Percentiles rank a stretch among this genome's conserved stretches.
These are phyloP conservation scores for Temnothorax ravouxi DNA, from an alignment of 2,888 invertebrate genomes.

Conservation along the genomic window DNA sequence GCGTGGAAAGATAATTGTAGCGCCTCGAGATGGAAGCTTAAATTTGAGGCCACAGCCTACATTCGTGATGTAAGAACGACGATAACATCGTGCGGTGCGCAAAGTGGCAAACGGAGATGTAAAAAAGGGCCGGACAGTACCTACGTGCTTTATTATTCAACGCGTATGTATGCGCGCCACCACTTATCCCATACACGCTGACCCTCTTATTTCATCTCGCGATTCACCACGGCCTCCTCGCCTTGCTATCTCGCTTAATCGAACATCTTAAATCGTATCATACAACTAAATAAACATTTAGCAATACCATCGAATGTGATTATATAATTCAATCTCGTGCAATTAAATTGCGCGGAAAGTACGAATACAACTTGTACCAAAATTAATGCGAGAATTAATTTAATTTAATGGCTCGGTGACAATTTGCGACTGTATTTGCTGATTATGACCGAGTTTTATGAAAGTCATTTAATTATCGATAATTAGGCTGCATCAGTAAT, in stretches of 20 bases:
- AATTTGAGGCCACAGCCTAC: constrained; percentile 71
- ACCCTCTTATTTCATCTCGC: constrained; percentile 57
- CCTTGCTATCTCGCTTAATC: background rate
- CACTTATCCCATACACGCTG: constrained; percentile 49
- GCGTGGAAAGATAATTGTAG: constrained; percentile 42
- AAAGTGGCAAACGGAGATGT: constrained; percentile 46
- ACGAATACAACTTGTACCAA: background rate
- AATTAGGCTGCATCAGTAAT: background rate
- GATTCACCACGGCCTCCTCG: constrained; percentile 18
- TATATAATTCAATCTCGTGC: background rate
- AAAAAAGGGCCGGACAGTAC: constrained; percentile 40
- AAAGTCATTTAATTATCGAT: background rate
- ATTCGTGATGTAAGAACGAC: constrained; percentile 73
- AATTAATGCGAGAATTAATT: constrained; percentile 6
- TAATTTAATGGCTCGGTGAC: background rate
- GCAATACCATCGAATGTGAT: background rate
- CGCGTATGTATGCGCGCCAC: background rate
- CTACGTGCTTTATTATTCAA: constrained; percentile 41
- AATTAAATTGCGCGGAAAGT: background rate
- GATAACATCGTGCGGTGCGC: constrained; percentile 60
- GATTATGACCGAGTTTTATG: background rate
- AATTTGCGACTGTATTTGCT: background rate
- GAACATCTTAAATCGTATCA: background rate
- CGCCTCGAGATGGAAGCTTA: constrained; percentile 57
- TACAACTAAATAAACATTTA: constrained; percentile 15